Percentiles rank a stretch among this genome's conserved stretches.
These are phyloP conservation scores for Crotalus helleri DNA, from an alignment of 2,113 vertebrate species.

Conservation along the genomic window DNA sequence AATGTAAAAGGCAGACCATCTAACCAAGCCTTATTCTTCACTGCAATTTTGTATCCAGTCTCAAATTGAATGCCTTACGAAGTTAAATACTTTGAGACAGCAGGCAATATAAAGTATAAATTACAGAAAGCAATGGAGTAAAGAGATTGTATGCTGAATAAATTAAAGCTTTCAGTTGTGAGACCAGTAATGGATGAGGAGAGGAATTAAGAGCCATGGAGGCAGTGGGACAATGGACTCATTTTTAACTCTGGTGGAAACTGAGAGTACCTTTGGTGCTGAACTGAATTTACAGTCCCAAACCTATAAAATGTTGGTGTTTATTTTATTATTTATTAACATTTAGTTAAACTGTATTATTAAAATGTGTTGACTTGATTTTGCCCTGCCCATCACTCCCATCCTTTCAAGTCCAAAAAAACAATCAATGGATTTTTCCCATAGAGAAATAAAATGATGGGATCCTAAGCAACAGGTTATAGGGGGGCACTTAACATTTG, in stretches of 20 bases:
- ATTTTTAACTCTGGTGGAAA: background rate
- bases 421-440: background rate
- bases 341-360: background rate
- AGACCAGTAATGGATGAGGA: constrained; percentile 12
- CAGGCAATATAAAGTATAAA: constrained; percentile 35
- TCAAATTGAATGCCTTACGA: constrained; percentile 21
- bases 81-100: constrained; percentile 32
- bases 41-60: constrained; percentile 16
- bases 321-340: constrained; percentile 7
- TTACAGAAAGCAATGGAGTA: constrained; percentile 36
- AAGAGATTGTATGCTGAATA: constrained; percentile 33
- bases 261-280: background rate
- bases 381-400: background rate
- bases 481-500: background rate
- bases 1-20: constrained; percentile 19
- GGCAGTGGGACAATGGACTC: constrained; percentile 7
- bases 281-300: background rate
- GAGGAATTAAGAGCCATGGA: constrained; percentile 10
- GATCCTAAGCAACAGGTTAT: background rate
- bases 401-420: background rate
- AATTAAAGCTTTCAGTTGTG: constrained; percentile 28
- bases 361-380: background rate
- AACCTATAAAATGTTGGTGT: background rate
- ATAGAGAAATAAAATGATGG: background rate
- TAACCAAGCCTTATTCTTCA: constrained; percentile 25